Evolutionary conservation across 1,140 invertebrate genomes (phyloP), one percentile per base, ranked within the genome.

Genomic region (Schlechtendalia chinensis): DNA sequence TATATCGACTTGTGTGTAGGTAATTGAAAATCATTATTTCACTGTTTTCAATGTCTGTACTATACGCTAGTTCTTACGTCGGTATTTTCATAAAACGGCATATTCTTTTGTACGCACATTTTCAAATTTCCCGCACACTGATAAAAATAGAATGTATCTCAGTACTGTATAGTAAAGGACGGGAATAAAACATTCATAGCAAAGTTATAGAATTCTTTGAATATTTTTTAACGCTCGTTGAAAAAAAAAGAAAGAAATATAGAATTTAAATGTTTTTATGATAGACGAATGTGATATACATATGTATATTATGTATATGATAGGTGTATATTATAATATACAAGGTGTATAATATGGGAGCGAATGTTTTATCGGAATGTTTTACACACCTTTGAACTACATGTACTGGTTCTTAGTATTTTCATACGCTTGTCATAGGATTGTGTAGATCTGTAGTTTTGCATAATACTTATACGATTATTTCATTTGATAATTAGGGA

Each of bases 81-180:
- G 65, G 17, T 67, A 67, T 53, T 71, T 53, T 1, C 24, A 71
- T 29, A 29, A 24, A 71, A 10, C 53, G 47, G 53, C 47, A 10
- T 71, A 71, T 71, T 71, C 69, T 53, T 71, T 71, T 71, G 69
- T 71, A 71, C 10, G 16, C 27, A n/a, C 29, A 17, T 71, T 71
- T 50, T 19, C 1, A 50, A 71, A 24, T 24, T 71, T 71, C 10
- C 47, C 24, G 24, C 16, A 29, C 29, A 53, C 22, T 29, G 27
- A 53, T 71, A 71, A 53, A 71, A 27, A 47, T 53, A 29, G 32
- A 29, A 27, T 4, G 16, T 53, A 50, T 71, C 47, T 53, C 45
- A 17, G 50, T 71, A 47, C 16, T 6, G 6, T n/a, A 5, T 22
- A 17, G 22, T 50, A 71, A 71, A 10, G 24, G n/a, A 53, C 12